phyloP scores from a whole-genome alignment of 23 tunicate genomes.

The Trididemnum nubilum region DNA sequence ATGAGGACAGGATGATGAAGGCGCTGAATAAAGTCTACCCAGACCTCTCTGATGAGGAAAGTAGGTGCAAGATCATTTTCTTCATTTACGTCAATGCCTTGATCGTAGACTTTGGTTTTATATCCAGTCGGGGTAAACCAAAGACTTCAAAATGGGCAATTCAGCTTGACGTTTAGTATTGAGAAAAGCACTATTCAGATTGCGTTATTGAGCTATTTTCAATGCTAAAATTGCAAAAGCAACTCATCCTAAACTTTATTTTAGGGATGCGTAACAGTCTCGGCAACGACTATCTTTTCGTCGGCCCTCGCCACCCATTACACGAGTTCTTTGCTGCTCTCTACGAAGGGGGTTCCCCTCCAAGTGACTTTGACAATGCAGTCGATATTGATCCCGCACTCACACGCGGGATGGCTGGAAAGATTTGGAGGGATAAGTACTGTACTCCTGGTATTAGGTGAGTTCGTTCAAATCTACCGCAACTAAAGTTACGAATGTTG shows the following conservation, averaged over 20 bases:
- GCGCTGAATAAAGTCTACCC: constrained; percentile 75
- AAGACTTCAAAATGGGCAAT: no score
- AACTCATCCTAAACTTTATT: no score
- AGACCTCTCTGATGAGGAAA: constrained; percentile 66
- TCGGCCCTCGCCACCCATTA: constrained; percentile 70
- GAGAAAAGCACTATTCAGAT: no score
- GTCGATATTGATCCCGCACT: constrained; percentile 77
- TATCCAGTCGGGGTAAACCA: no score
- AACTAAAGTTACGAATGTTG: background rate
- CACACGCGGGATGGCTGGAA: constrained; percentile 88
- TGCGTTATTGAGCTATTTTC: no score
- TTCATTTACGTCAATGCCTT: no score
- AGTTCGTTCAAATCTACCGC: constrained; percentile 10
- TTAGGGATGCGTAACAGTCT: constrained; percentile 74
- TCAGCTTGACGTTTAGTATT: no score
- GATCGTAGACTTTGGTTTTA: background rate
- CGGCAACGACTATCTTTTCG: constrained; percentile 80
- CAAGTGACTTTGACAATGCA: constrained; percentile 28
- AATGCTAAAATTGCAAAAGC: no score
- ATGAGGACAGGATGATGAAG: constrained; percentile 88
- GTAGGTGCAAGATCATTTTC: constrained; percentile 23
- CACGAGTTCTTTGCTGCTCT: constrained; percentile 66
- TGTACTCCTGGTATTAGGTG: constrained; percentile 61
- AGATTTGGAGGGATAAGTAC: constrained; percentile 66
- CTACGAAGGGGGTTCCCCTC: constrained; percentile 60